phyloP scores from a whole-genome alignment of 2,797 vertebrate genomes.

The Cossypha heuglini region DNA sequence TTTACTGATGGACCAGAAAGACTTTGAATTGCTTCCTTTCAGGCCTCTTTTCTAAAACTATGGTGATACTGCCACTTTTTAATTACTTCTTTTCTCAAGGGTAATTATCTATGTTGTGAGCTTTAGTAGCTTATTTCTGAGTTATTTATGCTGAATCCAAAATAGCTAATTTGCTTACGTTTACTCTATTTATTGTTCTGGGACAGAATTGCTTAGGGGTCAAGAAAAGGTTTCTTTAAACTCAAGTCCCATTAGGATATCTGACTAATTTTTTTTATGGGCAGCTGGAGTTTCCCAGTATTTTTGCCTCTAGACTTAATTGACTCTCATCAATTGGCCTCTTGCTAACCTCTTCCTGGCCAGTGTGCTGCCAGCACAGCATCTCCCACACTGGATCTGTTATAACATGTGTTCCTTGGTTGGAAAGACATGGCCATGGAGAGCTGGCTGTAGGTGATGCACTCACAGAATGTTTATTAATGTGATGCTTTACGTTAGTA shows the following conservation, averaged over 20 bases:
- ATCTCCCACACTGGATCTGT: not conserved
- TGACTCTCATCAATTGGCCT: not conserved
- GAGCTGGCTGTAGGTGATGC: not conserved
- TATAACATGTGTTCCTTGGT: rapidly evolving
- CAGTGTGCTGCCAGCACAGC: not conserved
- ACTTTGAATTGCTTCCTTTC: not conserved
- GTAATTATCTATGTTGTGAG: constrained; percentile 12
- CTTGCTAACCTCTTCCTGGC: not conserved
- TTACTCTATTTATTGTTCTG: constrained; percentile 18
- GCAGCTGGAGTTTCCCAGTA: constrained; percentile 19
- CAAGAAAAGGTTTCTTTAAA: constrained; percentile 19
- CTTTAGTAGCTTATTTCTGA: constrained; percentile 13
- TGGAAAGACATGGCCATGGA: rapidly evolving
- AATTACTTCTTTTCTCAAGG: constrained; percentile 16
- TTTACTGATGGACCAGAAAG: not conserved
- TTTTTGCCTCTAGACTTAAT: not conserved
- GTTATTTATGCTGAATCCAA: constrained; percentile 31
- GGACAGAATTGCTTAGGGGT: not conserved
- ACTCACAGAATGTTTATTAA: not conserved
- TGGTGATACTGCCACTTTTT: not conserved
- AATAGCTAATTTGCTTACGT: constrained; percentile 21
- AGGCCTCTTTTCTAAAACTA: not conserved
- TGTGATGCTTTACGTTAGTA: rapidly evolving
- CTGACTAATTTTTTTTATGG: not conserved
- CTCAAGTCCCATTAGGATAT: not conserved